Base-by-base conservation (phyloP, 1,140 invertebrate species). In the Procambarus clarkii region DNA sequence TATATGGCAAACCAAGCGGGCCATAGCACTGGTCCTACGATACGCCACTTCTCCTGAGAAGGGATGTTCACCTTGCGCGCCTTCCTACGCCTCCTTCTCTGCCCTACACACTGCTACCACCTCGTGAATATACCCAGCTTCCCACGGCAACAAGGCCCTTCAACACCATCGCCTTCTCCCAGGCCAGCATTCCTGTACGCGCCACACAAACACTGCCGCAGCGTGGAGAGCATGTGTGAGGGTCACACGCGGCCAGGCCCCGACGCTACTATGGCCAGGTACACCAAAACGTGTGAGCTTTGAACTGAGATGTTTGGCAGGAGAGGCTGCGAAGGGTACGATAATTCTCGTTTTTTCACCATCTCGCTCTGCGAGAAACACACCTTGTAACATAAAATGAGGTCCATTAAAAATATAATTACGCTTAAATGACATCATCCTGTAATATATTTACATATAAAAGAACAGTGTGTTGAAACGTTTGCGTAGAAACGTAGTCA, bases 281-380 rank as follows among this genome's bases (percentile, higher is more conserved):
- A 85, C 58, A 88, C 86, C 87, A 88, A 82, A 88, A 88, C 79
- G 60, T 88, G 87, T 88, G 64, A 88, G 87, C 87, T 88, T 88
- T 81, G 87, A 88, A 88, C 86, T n/a, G 77, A 88, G 86, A 88
- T 88, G 86, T 88, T 88, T 88, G 86, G 86, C 78, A 69, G n/a
- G 60, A 18, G 79, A 81, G 21, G 79, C 79, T 48, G 44, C 2
- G 78, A n/a, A 9, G 7, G 11, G 87, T 88, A 88, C 87, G 87
- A 88, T 88, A 82, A 88, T 81, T 82, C 48, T 50, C n/a, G 3
- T 48, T 88, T 74, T 88, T 60, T 46, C 58, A 13, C 8, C 50
- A 54, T 54, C 1, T 54, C 50, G 13, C 13, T 34, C 13, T 54
- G 50, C 0, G 1, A 34, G 34, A 34, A 34, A 34, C 34, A 34